Percentiles rank a stretch among this genome's conserved stretches.
These are phyloP conservation scores for Lipophrys pholis DNA, from an alignment of 2,113 vertebrate species.

Conservation along the genomic window DNA sequence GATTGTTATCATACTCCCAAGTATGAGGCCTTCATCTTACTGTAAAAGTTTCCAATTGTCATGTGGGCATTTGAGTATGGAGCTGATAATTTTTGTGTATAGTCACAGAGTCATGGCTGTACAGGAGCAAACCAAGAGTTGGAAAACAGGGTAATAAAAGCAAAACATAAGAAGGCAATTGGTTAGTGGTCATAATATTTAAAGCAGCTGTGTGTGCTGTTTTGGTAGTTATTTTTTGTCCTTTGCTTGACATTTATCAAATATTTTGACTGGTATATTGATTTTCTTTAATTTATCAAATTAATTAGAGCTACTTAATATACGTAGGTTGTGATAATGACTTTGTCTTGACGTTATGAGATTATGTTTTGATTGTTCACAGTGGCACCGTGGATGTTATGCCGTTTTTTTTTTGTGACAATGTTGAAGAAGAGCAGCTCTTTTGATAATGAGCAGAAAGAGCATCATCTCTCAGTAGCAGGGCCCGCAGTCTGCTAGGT, in stretches of 20 bases:
- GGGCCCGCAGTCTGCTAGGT: background rate
- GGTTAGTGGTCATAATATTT: background rate
- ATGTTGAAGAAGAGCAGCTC: background rate
- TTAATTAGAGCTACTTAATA: background rate
- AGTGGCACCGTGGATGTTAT: background rate
- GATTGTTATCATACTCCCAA: background rate
- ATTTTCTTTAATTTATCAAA: background rate
- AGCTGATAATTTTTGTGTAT: background rate
- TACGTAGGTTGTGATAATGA: background rate
- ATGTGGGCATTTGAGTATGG: rapidly evolving
- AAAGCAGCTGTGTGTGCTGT: background rate
- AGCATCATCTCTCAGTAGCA: background rate
- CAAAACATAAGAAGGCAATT: background rate
- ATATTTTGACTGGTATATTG: background rate
- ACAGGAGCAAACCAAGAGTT: background rate
- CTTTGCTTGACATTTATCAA: background rate
- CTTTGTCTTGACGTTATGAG: background rate
- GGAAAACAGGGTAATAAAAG: background rate
- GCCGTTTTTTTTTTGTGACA: background rate
- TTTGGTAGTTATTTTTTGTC: background rate
- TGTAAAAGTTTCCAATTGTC: background rate
- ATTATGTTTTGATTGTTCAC: background rate
- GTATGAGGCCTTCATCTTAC: background rate
- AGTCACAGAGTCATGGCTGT: no score
- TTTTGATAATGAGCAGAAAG: background rate